Conservation (phyloP, 2,888 invertebrate genomes). For the Drosophila conformis region DNA sequence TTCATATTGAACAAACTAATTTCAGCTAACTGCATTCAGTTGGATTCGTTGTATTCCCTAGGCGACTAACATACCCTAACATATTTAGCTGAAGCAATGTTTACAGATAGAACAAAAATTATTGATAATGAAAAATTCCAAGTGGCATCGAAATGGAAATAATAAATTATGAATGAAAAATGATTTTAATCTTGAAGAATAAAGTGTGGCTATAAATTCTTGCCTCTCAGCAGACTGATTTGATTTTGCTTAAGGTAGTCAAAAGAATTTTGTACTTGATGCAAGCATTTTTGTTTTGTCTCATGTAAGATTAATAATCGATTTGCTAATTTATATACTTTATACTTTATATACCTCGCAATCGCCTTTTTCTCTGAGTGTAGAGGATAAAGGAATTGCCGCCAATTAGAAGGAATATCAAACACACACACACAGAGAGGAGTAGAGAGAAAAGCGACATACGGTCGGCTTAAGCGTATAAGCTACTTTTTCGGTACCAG, state of each 20-base stretch:
- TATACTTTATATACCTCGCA: not conserved
- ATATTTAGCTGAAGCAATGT: not conserved
- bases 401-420: constrained; percentile 45
- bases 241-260: not conserved
- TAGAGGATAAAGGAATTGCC: constrained; percentile 32
- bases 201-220: not conserved
- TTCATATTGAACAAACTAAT: not conserved
- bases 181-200: not conserved
- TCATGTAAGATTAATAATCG: not conserved
- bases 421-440: constrained; percentile 9
- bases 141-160: not conserved
- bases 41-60: not conserved
- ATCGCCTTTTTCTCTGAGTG: not conserved
- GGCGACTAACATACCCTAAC: not conserved
- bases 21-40: not conserved
- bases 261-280: not conserved
- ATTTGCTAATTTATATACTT: not conserved
- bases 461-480: constrained; percentile 52
- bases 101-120: not conserved
- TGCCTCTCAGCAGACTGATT: not conserved
- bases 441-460: constrained; percentile 22
- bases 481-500: constrained; percentile 60
- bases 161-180: not conserved
- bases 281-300: not conserved
- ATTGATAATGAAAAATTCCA: not conserved